These are phyloP conservation scores for Spea bombifrons DNA, from an alignment of 2,113 vertebrate genomes.

Conservation along the genomic window DNA sequence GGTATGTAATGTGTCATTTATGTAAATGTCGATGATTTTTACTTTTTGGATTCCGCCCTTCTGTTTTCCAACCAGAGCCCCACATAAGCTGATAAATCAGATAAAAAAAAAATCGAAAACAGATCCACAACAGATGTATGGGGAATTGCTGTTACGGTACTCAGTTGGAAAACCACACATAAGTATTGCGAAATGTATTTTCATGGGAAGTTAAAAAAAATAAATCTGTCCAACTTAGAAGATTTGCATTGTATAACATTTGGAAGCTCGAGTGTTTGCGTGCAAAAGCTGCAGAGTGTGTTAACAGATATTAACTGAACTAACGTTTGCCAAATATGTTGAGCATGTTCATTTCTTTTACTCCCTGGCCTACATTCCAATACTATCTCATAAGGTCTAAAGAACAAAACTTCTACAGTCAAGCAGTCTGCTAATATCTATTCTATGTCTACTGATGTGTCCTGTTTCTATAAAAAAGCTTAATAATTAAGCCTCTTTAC, in stretches of 20 bases:
- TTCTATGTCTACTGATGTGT: not conserved
- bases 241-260: too few species aligned
- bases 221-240: too few species aligned
- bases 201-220: too few species aligned
- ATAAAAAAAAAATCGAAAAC: slow-evolving; percentile 1
- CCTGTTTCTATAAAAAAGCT: not conserved
- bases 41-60: not conserved
- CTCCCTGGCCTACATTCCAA: slow-evolving; percentile 8
- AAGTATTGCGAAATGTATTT: too few species aligned
- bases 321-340: too few species aligned
- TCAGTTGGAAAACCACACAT: too few species aligned
- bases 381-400: not conserved
- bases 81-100: not conserved
- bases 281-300: too few species aligned
- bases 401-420: slow-evolving; percentile 15
- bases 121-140: not conserved
- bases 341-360: too few species aligned
- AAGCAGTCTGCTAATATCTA: not conserved
- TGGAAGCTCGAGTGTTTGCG: too few species aligned
- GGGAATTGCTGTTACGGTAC: not conserved
- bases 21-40: not conserved
- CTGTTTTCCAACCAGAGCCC: not conserved
- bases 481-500: not conserved
- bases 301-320: too few species aligned
- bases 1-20: not conserved